These are phyloP conservation scores for Abrostola triplasia DNA, from an alignment of 2,888 invertebrate species.

Conservation along the genomic window DNA sequence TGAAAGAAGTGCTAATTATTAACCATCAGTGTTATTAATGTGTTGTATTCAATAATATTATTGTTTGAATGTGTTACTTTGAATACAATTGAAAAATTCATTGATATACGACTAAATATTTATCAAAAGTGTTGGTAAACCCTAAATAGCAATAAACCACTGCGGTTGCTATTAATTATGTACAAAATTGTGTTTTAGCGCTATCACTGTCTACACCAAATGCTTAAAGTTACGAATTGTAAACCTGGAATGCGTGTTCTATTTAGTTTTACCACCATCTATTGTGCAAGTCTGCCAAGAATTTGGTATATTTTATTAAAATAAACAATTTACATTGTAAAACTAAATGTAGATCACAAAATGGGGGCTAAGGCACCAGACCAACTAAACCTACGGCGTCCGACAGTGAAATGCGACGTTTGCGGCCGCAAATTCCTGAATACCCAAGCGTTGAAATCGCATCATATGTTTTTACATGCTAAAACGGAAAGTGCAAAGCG, in stretches of 20 bases:
- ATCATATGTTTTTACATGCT: conserved; percentile 60
- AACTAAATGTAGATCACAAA: conserved; percentile 45
- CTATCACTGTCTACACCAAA: background rate
- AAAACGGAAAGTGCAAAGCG: conserved; percentile 29
- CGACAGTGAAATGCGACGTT: conserved; percentile 65
- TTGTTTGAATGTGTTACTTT: background rate
- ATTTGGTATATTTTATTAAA: conserved; percentile 11
- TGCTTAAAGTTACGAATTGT: conserved; percentile 4
- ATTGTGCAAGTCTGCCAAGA: conserved; percentile 10
- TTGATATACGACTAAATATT: no score
- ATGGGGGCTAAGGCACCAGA: conserved; percentile 73
- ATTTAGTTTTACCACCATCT: conserved; percentile 34
- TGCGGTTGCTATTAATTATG: background rate
- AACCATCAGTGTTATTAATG: background rate
- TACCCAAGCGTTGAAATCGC: conserved; percentile 62
- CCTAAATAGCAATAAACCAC: background rate
- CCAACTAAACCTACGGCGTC: conserved; percentile 61
- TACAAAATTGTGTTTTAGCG: background rate
- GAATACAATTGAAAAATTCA: no score
- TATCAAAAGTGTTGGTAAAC: background rate
- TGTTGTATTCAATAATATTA: background rate
- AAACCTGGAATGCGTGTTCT: conserved; percentile 27
- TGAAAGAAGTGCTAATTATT: background rate
- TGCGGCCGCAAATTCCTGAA: conserved; percentile 69
- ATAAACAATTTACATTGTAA: background rate